Percentiles rank a stretch among this genome's conserved stretches.
Conservation (phyloP, 2,797 vertebrate genomes). For the Hemibagrus guttatus region DNA sequence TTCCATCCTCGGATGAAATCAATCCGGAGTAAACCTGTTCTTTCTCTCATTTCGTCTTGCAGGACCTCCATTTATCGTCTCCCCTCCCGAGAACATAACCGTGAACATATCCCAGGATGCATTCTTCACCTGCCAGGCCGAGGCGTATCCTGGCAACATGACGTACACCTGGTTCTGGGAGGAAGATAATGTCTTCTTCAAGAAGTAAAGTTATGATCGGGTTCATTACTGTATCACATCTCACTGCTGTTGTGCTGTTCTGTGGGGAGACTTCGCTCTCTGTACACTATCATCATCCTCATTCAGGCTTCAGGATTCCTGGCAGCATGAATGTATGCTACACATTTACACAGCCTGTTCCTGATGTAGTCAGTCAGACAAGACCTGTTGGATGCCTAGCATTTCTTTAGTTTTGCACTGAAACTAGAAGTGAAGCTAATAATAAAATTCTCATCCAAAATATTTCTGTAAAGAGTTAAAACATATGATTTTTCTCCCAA, state of each 20-base stretch:
- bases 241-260: conserved; percentile 23
- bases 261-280: conserved; percentile 26
- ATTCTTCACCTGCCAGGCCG: conserved; percentile 97
- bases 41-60: conserved; percentile 50
- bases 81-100: conserved; percentile 95
- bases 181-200: conserved; percentile 98
- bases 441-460: not conserved
- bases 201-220: conserved; percentile 89
- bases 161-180: conserved; percentile 99
- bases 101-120: conserved; percentile 99
- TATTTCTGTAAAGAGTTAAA: not conserved
- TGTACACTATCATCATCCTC: conserved; percentile 38
- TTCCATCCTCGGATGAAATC: not conserved
- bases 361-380: not conserved
- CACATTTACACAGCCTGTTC: not conserved
- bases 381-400: not conserved
- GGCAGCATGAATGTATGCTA: not conserved
- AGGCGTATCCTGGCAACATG: conserved; percentile 97
- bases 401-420: not conserved
- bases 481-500: not conserved
- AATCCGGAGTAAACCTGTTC: not conserved
- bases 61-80: conserved; percentile 97
- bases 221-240: conserved; percentile 65
- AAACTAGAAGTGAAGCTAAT: not conserved
- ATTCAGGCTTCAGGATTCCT: conserved; percentile 25